Evolutionary conservation across 2,888 invertebrate species (phyloP).

Genomic region (Maniola hyperantus): DNA sequence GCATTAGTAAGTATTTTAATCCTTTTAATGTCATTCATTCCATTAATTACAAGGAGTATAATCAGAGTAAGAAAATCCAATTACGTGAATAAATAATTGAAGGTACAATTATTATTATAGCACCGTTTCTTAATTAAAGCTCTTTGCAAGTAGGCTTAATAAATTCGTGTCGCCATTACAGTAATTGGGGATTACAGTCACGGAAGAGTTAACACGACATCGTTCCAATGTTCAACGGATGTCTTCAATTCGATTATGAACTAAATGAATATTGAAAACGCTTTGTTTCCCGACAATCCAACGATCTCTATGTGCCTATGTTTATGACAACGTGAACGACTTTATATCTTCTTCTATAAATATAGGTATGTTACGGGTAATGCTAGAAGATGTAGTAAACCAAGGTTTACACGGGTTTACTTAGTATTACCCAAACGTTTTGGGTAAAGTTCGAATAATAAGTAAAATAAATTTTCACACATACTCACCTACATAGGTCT

Average conservation of each 20-base stretch:
- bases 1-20: no score
- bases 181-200: constrained; percentile 10
- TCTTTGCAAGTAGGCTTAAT: constrained; percentile 12
- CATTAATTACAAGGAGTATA: constrained; percentile 1
- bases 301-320: no score
- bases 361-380: no score
- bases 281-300: neutral
- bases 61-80: constrained; percentile 1
- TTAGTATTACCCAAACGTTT: no score
- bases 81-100: constrained; percentile 5
- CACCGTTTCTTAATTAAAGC: constrained; percentile 12
- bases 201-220: neutral
- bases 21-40: neutral
- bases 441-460: no score
- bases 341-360: no score
- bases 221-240: neutral
- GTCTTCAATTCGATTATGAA: neutral
- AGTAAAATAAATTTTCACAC: no score
- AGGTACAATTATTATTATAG: constrained; percentile 3
- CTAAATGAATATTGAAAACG: neutral
- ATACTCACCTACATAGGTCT: no score
- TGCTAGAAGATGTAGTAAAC: no score
- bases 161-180: constrained; percentile 17
- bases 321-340: no score
- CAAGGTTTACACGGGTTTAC: no score